A percentile compares a stretch with the other conserved stretches of the same genome.
Conservation (phyloP, 2,797 vertebrate genomes). For the Tragopan temminckii region DNA sequence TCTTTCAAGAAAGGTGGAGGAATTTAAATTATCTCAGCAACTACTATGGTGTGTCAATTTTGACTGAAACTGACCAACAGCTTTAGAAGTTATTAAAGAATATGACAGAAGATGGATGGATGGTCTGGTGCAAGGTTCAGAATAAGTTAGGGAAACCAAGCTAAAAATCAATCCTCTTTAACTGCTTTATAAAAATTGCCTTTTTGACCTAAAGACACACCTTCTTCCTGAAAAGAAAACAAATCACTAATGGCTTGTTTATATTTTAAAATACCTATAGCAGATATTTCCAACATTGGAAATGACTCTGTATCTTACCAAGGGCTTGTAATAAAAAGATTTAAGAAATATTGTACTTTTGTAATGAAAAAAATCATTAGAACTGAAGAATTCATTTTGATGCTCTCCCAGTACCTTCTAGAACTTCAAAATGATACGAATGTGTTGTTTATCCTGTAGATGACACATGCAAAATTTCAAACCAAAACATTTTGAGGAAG, state of each 20-base stretch:
- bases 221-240: neutral
- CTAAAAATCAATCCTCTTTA: neutral
- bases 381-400: neutral
- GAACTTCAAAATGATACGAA: neutral
- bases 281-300: neutral
- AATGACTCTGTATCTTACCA: neutral
- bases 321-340: neutral
- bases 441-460: neutral
- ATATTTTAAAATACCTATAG: neutral
- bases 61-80: constrained; percentile 22
- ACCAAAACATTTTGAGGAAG: neutral
- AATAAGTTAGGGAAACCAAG: neutral
- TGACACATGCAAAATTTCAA: neutral
- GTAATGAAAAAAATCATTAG: neutral
- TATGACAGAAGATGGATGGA: neutral
- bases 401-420: neutral
- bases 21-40: constrained; percentile 31
- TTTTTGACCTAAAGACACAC: neutral
- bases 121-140: neutral
- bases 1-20: constrained; percentile 15
- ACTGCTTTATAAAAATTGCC: neutral
- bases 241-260: neutral
- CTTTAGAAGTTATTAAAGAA: constrained; percentile 36
- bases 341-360: neutral
- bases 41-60: neutral